A percentile compares a stretch with the other conserved stretches of the same genome.
Evolutionary conservation across 1,140 invertebrate genomes (phyloP).

Genomic region (Idris sp.): DNA sequence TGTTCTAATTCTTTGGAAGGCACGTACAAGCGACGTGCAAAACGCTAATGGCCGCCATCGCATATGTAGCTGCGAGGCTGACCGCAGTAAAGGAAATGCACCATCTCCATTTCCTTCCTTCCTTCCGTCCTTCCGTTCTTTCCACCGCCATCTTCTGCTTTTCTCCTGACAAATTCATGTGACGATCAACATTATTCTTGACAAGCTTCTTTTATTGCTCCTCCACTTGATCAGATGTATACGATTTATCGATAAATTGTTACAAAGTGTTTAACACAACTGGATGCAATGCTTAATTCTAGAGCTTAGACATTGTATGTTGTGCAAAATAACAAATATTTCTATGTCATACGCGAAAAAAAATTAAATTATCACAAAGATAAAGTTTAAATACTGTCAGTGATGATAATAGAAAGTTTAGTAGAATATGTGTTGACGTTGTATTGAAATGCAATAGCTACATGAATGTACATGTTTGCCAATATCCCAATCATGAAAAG

Average conservation of each 20-base stretch:
- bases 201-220: slow-evolving; percentile 17
- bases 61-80: slow-evolving; percentile 56
- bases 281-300: too few relatives aligned
- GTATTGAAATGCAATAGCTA: slow-evolving; percentile 3
- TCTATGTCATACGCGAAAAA: too few relatives aligned
- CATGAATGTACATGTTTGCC: slow-evolving; percentile 23
- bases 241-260: slow-evolving; percentile 42
- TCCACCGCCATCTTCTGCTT: slow-evolving; percentile 7
- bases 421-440: slow-evolving; percentile 7
- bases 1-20: slow-evolving; percentile 65
- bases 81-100: slow-evolving; percentile 61
- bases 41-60: slow-evolving; percentile 63
- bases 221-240: too few relatives aligned
- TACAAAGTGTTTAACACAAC: neutral
- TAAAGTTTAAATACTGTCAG: too few relatives aligned
- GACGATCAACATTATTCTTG: slow-evolving; percentile 42
- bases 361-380: too few relatives aligned
- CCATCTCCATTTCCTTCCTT: slow-evolving; percentile 57
- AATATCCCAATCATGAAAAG: slow-evolving; percentile 15
- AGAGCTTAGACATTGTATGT: too few relatives aligned
- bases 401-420: slow-evolving; percentile 2
- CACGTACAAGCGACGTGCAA: slow-evolving; percentile 63
- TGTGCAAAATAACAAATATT: neutral
- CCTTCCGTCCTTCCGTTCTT: slow-evolving; percentile 55
- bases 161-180: slow-evolving; percentile 16